These are phyloP conservation scores for Macroglossus sobrinus DNA, from an alignment of 2,113 vertebrate genomes.

Conservation along the genomic window DNA sequence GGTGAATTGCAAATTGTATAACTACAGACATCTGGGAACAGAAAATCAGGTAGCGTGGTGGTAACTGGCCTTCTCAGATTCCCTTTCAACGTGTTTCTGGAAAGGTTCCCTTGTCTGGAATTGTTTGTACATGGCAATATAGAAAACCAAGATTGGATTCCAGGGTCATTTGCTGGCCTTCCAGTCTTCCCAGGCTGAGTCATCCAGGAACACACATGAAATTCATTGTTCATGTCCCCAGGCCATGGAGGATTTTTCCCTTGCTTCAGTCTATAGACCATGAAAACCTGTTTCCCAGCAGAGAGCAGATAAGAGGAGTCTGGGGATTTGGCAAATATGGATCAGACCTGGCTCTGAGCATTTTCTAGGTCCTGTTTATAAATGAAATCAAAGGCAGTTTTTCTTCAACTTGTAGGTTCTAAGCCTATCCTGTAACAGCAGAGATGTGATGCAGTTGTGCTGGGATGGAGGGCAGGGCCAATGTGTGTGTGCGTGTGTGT, in stretches of 20 bases:
- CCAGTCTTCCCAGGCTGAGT: background rate
- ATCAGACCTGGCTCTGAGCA: background rate
- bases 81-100: background rate
- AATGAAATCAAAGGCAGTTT: background rate
- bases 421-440: no score
- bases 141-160: background rate
- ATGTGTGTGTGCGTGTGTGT: background rate
- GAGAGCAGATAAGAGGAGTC: background rate
- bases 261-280: background rate
- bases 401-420: background rate
- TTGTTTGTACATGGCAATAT: background rate
- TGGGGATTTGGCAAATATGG: background rate
- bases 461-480: background rate
- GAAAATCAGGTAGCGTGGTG: background rate
- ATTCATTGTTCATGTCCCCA: background rate
- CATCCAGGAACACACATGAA: background rate
- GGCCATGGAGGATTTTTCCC: background rate
- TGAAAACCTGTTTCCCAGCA: background rate
- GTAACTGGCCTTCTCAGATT: background rate
- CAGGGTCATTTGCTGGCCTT: background rate
- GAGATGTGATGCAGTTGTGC: accelerated
- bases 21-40: background rate
- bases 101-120: background rate
- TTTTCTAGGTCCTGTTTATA: background rate
- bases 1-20: background rate